Conservation (phyloP, 2,888 invertebrate genomes). For the Eugnorisma glareosa region DNA sequence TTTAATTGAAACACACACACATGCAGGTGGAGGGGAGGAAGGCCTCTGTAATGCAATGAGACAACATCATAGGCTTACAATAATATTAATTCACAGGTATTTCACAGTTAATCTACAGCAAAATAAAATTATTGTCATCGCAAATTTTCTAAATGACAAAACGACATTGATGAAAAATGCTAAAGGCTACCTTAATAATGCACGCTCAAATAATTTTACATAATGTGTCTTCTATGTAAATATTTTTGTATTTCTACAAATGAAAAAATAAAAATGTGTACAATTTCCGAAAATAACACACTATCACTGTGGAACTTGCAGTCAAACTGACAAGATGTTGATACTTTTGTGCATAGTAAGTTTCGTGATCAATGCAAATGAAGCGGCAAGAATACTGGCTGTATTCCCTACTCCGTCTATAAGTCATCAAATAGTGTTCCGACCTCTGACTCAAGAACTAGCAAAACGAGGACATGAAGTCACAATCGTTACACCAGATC, state of each 20-base stretch:
- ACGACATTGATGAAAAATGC: not conserved
- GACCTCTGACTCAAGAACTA: conserved; percentile 78
- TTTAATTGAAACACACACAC: not conserved
- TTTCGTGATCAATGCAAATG: conserved; percentile 18
- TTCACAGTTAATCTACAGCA: not conserved
- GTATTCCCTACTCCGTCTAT: conserved; percentile 78
- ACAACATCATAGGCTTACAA: not conserved
- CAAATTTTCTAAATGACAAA: not conserved
- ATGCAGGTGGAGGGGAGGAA: not conserved
- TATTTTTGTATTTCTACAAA: too few species aligned
- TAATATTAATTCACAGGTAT: not conserved
- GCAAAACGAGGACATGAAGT: conserved; percentile 82
- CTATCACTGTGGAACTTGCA: conserved; percentile 1
- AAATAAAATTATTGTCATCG: not conserved
- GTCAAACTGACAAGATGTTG: conserved; percentile 23
- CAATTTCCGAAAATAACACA: not conserved
- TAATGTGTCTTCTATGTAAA: not conserved
- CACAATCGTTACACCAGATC: conserved; percentile 73
- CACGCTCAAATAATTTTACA: not conserved
- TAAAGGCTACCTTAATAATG: not conserved
- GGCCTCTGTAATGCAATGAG: not conserved
- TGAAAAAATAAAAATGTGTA: not conserved
- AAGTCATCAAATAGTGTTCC: conserved; percentile 83
- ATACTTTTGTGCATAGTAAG: not conserved
- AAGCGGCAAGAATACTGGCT: conserved; percentile 78